Evolutionary conservation across 2,888 invertebrate genomes (phyloP).

Genomic region (Pecten maximus): DNA sequence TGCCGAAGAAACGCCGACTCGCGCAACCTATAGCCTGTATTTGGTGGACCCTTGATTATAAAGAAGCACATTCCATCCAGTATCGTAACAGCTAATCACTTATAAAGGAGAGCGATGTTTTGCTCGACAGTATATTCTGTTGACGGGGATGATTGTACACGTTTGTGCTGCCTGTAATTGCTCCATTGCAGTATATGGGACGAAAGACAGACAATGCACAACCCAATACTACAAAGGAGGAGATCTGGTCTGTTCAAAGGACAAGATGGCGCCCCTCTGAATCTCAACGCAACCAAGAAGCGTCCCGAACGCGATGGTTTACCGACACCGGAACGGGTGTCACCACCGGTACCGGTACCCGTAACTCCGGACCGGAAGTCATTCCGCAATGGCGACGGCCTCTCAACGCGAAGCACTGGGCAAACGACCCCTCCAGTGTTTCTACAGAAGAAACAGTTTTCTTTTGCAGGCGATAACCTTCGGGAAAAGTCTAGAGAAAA

Average conservation of each 20-base stretch:
- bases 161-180: not conserved
- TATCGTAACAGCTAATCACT: too few species aligned
- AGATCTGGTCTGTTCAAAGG: not conserved
- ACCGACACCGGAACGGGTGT: not conserved
- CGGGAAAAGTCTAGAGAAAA: not conserved
- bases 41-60: too few species aligned
- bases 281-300: not conserved
- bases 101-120: too few species aligned
- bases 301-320: not conserved
- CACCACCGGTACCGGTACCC: not conserved
- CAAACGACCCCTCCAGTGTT: not conserved
- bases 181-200: too few species aligned
- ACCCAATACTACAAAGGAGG: not conserved
- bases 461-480: not conserved
- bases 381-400: constrained; percentile 3
- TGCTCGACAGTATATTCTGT: too few species aligned
- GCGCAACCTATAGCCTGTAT: too few species aligned
- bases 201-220: not conserved
- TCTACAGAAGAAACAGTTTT: not conserved
- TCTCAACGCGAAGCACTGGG: not conserved
- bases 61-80: too few species aligned
- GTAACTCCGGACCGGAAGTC: not conserved
- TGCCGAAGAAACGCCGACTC: too few species aligned
- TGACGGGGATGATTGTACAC: too few species aligned
- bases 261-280: not conserved